Evolutionary conservation across 2,888 invertebrate species (phyloP).

Genomic region (Caenorhabditis uteleia): DNA sequence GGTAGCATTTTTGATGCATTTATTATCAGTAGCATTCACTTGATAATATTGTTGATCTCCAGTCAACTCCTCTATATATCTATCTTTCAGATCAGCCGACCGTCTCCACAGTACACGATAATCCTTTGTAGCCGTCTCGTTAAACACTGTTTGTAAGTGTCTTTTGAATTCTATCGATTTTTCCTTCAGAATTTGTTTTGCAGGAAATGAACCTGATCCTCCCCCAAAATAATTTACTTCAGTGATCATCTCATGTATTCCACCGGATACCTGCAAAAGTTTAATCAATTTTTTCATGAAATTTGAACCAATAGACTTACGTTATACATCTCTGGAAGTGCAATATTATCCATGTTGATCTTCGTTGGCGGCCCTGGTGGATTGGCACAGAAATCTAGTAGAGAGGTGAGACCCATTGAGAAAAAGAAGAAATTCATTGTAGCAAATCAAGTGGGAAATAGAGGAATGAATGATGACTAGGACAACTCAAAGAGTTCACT

Average conservation of each 20-base stretch:
- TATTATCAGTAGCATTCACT: constrained; percentile 13
- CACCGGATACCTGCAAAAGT: constrained; percentile 22
- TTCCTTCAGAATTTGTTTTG: no score
- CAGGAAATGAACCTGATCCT: no score
- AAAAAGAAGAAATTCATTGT: no score
- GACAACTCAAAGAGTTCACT: no score
- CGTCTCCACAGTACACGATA: constrained; percentile 10
- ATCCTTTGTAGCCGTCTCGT: constrained; percentile 8
- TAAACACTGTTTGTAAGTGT: constrained; percentile 8
- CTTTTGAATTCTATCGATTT: constrained; percentile 6
- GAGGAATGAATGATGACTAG: no score
- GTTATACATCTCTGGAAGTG: constrained; percentile 14
- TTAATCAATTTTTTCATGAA: background rate
- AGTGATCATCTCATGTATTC: background rate
- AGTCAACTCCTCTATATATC: constrained; percentile 20
- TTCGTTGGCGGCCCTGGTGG: constrained; percentile 10
- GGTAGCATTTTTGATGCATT: constrained; percentile 12
- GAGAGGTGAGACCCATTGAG: no score
- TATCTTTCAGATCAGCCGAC: constrained; percentile 2
- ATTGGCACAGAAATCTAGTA: constrained; percentile 9
- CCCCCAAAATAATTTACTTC: background rate
- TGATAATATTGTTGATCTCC: constrained; percentile 1
- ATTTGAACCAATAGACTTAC: constrained; percentile 1
- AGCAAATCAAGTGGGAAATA: no score
- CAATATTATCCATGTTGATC: constrained; percentile 13